phyloP scores from a whole-genome alignment of 2,888 invertebrate species.

The Sarcophaga variegata region DNA sequence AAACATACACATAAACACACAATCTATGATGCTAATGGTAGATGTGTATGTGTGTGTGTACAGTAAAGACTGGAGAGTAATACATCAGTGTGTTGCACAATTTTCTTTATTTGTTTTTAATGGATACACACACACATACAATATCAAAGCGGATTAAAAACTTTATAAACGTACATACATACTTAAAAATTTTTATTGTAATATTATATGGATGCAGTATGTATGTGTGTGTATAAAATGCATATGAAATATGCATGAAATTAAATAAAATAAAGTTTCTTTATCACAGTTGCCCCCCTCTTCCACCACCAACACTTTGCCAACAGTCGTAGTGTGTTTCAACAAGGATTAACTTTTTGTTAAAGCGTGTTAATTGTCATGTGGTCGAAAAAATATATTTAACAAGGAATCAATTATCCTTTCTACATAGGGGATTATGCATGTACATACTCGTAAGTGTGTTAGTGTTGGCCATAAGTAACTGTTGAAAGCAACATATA shows the following conservation, averaged over 20 bases:
- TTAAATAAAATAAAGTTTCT: conserved; percentile 28
- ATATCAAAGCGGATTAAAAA: conserved; percentile 66
- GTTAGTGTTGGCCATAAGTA: conserved; percentile 1
- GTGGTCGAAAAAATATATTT: conserved; percentile 53
- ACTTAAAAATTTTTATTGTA: conserved; percentile 20
- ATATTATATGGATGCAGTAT: conserved; percentile 27
- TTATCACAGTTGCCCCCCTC: neutral
- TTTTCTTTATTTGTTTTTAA: conserved; percentile 51
- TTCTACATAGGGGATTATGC: neutral
- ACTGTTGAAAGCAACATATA: conserved; percentile 26
- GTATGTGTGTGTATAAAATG: neutral
- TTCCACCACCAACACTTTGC: neutral
- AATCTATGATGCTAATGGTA: too few relatives aligned
- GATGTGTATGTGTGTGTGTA: neutral
- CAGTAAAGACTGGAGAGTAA: neutral
- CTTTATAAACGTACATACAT: conserved; percentile 14
- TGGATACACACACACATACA: neutral
- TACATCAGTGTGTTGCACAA: conserved; percentile 32
- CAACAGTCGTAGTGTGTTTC: conserved; percentile 7
- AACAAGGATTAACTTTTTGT: conserved; percentile 60
- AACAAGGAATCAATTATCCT: conserved; percentile 39
- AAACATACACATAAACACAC: too few relatives aligned
- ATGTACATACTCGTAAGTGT: conserved; percentile 18
- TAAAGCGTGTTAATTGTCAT: conserved; percentile 61
- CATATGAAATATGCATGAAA: neutral